A percentile compares a stretch with the other conserved stretches of the same genome.
Conservation (phyloP, 1,140 invertebrate genomes). For the Anoplophora glabripennis region DNA sequence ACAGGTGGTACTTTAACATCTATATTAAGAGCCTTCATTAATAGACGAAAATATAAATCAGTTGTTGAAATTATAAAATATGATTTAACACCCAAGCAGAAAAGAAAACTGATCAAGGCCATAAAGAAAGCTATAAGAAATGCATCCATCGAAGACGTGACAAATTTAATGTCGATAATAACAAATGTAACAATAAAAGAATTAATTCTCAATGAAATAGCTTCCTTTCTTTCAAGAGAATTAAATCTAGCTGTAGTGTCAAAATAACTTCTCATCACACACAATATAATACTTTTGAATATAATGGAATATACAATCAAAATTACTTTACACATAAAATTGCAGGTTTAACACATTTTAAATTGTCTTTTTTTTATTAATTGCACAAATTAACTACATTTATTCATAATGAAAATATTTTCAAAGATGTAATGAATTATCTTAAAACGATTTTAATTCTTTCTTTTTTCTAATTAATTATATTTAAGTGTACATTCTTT, state of each 20-base stretch:
- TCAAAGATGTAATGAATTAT: too few relatives aligned
- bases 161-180: conserved; percentile 24
- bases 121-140: conserved; percentile 22
- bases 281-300: too few relatives aligned
- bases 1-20: conserved; percentile 35
- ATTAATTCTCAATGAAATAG: conserved; percentile 27
- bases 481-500: too few relatives aligned
- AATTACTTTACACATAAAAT: too few relatives aligned
- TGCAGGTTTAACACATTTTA: too few relatives aligned
- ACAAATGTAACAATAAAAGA: conserved; percentile 22
- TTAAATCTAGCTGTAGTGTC: conserved; percentile 20
- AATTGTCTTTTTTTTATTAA: too few relatives aligned
- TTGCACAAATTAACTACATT: too few relatives aligned
- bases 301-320: too few relatives aligned
- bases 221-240: conserved; percentile 30
- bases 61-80: conserved; percentile 31
- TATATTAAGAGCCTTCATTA: conserved; percentile 11
- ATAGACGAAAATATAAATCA: conserved; percentile 34
- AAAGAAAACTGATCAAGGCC: conserved; percentile 22
- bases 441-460: too few relatives aligned
- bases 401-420: too few relatives aligned
- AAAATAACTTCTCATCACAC: too few relatives aligned
- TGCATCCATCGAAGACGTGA: conserved; percentile 22
- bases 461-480: too few relatives aligned
- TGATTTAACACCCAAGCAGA: conserved; percentile 35